Conservation (phyloP, 2,888 invertebrate genomes). For the Conomelus anceps region DNA sequence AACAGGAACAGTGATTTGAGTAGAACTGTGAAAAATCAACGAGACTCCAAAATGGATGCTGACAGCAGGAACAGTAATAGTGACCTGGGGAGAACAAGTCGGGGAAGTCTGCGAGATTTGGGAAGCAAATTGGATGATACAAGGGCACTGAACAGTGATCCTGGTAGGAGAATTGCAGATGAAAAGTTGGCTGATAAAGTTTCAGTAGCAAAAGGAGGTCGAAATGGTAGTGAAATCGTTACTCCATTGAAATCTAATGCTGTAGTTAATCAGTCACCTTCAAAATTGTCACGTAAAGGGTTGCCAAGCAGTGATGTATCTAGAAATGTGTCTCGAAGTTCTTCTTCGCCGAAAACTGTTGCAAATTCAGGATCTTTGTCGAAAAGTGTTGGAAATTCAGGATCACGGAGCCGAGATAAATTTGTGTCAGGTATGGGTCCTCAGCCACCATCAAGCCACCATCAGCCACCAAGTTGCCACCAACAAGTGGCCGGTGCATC, state of each 20-base stretch:
- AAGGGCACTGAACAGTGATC: not conserved
- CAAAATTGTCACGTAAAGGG: too few relatives aligned
- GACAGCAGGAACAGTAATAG: not conserved
- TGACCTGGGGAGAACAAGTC: not conserved
- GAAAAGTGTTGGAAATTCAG: too few relatives aligned
- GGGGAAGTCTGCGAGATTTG: not conserved
- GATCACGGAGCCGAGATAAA: not conserved
- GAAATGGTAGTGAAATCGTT: too few relatives aligned
- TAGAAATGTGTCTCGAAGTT: too few relatives aligned
- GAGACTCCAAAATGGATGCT: too few relatives aligned
- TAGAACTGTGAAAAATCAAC: too few relatives aligned
- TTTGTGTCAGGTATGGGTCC: not conserved
- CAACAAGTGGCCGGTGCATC: constrained; percentile 7
- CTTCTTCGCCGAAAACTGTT: too few relatives aligned
- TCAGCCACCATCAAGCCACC: not conserved
- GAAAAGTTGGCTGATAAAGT: not conserved
- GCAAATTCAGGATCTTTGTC: too few relatives aligned
- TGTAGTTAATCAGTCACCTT: too few relatives aligned
- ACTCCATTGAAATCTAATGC: too few relatives aligned
- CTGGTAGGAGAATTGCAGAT: not conserved
- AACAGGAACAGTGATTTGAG: not conserved
- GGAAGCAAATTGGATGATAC: not conserved
- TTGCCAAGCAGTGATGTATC: too few relatives aligned
- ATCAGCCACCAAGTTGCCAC: not conserved
- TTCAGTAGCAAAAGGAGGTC: not conserved